Percentiles rank a stretch among this genome's conserved stretches.
phyloP scores from a whole-genome alignment of 2,113 vertebrate species.

The Xenopus tropicalis region DNA sequence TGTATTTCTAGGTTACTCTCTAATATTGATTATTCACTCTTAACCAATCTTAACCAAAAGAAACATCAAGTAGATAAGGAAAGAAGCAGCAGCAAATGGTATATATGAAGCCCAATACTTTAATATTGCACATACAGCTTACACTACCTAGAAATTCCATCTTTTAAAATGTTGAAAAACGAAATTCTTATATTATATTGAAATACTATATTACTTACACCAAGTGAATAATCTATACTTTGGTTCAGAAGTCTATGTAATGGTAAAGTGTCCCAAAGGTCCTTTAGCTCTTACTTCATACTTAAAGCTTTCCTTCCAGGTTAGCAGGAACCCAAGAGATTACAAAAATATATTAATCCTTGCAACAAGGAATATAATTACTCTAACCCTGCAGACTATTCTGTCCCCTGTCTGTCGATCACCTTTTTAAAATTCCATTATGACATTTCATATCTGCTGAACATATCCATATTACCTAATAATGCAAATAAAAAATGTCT shows the following conservation, averaged over 20 bases:
- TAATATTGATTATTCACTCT: no score
- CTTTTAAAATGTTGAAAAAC: no score
- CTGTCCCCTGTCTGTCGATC: constrained; percentile 8
- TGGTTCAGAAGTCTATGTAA: neutral
- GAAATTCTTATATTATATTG: no score
- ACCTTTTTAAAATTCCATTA: constrained; percentile 28
- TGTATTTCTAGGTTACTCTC: no score
- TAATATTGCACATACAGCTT: no score
- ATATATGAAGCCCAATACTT: no score
- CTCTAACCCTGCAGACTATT: constrained; percentile 8
- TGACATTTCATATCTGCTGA: constrained; percentile 20
- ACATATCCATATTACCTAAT: constrained; percentile 6
- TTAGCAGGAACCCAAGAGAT: constrained; percentile 8
- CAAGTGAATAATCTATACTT: no score
- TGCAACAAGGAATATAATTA: constrained; percentile 14
- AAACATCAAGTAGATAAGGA: no score
- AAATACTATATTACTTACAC: no score
- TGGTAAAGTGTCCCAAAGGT: constrained; percentile 4
- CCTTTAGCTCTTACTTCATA: constrained; percentile 19
- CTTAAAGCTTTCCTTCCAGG: constrained; percentile 5
- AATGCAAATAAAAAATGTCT: constrained; percentile 7
- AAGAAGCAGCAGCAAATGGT: no score
- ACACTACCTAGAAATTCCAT: no score
- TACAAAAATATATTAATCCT: constrained; percentile 5
- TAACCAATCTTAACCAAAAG: no score